Percentiles rank a stretch among this genome's conserved stretches.
Conservation (phyloP, 2,797 vertebrate genomes). For the Sebastes ruberrimus region DNA sequence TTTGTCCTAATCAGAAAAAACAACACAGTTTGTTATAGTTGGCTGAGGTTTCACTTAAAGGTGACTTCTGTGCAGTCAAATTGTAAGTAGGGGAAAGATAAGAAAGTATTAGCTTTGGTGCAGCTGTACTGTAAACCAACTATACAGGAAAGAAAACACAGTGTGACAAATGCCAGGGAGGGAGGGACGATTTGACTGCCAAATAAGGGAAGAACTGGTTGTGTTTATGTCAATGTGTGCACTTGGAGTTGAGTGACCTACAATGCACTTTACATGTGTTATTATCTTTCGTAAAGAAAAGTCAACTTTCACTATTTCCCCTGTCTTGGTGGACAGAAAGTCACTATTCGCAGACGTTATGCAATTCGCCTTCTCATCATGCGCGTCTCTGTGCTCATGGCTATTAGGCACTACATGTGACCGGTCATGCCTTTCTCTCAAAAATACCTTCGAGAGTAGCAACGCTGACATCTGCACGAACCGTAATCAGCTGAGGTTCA, state of each 20-base stretch:
- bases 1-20: neutral
- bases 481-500: conserved; percentile 56
- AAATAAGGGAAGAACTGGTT: conserved; percentile 31
- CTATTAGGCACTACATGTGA: conserved; percentile 72
- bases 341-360: neutral
- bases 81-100: neutral
- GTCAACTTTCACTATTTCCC: neutral
- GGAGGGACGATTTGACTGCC: conserved; percentile 32
- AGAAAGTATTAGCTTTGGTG: neutral
- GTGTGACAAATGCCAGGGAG: neutral
- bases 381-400: conserved; percentile 10
- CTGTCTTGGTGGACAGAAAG: neutral
- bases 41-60: neutral
- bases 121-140: neutral
- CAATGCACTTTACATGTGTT: neutral
- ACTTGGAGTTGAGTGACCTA: neutral
- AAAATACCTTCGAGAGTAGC: conserved; percentile 66
- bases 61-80: neutral
- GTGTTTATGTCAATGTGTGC: neutral
- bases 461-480: conserved; percentile 52
- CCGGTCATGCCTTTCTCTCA: conserved; percentile 73
- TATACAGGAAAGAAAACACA: neutral
- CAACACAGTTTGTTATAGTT: neutral
- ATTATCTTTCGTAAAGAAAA: neutral
- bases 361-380: conserved; percentile 3